Evolutionary conservation across 2,888 invertebrate species (phyloP).

Genomic region (Griposia aprilina): DNA sequence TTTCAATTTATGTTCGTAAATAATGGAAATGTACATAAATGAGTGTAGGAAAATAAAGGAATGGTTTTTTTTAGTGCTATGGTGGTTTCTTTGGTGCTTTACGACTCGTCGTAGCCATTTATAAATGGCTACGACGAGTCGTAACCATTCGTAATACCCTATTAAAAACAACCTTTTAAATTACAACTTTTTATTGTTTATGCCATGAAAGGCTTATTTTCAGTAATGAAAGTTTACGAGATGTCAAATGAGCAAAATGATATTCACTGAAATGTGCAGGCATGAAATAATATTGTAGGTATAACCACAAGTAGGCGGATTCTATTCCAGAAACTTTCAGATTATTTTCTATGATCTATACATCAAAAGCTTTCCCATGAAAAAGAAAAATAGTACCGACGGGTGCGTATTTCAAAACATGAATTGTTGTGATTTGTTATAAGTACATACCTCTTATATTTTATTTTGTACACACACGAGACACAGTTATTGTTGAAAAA

Average conservation of each 20-base stretch:
- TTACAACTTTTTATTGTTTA: neutral
- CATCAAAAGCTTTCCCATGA: neutral
- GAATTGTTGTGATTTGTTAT: constrained; percentile 16
- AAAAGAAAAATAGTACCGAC: neutral
- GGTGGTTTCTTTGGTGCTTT: too few relatives aligned
- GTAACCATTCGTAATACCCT: neutral
- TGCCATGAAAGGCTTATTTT: neutral
- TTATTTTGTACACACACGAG: constrained; percentile 46
- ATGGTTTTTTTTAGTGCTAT: constrained; percentile 9
- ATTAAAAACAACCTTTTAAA: neutral
- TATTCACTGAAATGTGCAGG: neutral
- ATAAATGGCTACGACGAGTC: neutral
- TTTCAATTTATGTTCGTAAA: neutral
- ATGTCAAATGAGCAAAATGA: neutral
- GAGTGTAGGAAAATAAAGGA: neutral
- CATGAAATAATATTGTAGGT: constrained; percentile 3
- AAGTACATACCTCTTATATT: constrained; percentile 63
- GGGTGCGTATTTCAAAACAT: neutral
- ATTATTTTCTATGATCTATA: too few relatives aligned
- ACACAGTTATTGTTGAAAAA: constrained; percentile 33
- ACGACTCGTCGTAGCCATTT: too few relatives aligned
- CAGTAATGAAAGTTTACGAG: neutral
- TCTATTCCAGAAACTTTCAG: too few relatives aligned
- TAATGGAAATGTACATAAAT: constrained; percentile 3
- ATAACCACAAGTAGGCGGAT: neutral